Evolutionary conservation across 1,140 invertebrate genomes (phyloP).

Genomic region (Probaryconus sp.): DNA sequence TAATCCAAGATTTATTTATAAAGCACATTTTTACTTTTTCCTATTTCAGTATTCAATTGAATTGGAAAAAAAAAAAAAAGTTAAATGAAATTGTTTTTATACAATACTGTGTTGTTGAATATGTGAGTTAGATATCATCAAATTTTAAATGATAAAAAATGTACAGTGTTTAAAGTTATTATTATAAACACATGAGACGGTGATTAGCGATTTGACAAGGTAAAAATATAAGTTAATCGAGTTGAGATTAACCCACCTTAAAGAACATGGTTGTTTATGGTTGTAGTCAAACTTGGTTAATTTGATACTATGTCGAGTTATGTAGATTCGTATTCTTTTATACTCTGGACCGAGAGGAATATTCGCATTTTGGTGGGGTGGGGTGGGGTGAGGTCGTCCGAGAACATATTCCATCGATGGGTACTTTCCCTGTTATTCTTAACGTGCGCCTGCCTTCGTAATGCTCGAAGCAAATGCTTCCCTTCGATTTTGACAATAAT

Average conservation of each 20-base stretch:
- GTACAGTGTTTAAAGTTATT: no score
- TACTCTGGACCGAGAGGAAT: slow-evolving; percentile 49
- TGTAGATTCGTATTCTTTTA: slow-evolving; percentile 60
- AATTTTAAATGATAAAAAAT: no score
- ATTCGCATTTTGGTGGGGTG: slow-evolving; percentile 25
- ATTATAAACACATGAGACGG: no score
- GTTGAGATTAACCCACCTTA: slow-evolving; percentile 57
- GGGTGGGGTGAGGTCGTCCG: slow-evolving; percentile 52
- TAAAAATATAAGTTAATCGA: no score
- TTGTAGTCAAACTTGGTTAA: slow-evolving; percentile 47
- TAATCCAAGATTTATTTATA: no score
- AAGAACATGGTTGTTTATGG: slow-evolving; percentile 44
- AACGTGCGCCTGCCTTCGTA: slow-evolving; percentile 57
- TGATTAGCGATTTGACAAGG: no score
- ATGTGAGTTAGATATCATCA: no score
- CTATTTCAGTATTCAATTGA: no score
- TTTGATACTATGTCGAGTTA: slow-evolving; percentile 54
- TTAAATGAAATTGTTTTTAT: no score
- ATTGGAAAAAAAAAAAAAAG: no score
- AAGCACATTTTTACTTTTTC: no score
- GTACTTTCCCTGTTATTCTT: slow-evolving; percentile 57
- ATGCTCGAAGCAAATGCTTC: slow-evolving; percentile 48
- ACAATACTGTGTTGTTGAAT: no score
- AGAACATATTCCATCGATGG: slow-evolving; percentile 37
- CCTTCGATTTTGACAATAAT: slow-evolving; percentile 62